Evolutionary conservation across 2,797 vertebrate genomes (phyloP), one percentile per base, ranked within the genome.

Genomic region (Decapterus maruadsi): DNA sequence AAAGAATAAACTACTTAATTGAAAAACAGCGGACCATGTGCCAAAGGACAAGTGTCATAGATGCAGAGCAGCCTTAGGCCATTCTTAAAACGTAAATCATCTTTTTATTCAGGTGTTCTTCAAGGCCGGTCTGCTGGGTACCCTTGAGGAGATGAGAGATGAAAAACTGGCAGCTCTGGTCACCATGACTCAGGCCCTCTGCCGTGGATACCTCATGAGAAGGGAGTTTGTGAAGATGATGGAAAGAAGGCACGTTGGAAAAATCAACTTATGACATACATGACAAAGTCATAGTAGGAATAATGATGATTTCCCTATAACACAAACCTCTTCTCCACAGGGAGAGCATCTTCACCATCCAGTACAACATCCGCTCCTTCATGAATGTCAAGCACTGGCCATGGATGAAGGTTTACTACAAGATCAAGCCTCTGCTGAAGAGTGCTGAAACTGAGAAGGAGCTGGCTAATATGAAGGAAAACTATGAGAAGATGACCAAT

Each of bases 371-470:
- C n/a, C 94, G 97, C 0, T 84, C 97, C 3, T 98, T 97, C 93
- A 97, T 97, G 96, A 96, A 96, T 16, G 96, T 97, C 0, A 97
- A 97, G 77, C 94, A 96, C 67, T 97, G 97, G 97, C 96, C 97
- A 68, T 98, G 97, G 97, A 97, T 98, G 97, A 98, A 98, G 78
- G 93, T 98, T 6, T 98, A 95, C 80, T 98, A 97, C 92, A 98
- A 98, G 93, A 97, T 98, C 89, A 98, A 98, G 74, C 96, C 97
- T 34, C 92, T 98, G 29, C 90, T 97, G 26, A 26, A 26, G 26
- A 26, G 26, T 26, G 26, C 26, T 26, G 26, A 26, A 26, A 26
- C 26, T 26, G 26, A 26, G 26, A 26, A 26, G 26, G 97, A 97
- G 26, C 94, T 97, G 93, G 91, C 93, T 70, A 95, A 82, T 77